Evolutionary conservation across 2,113 vertebrate species (phyloP), one percentile per base, ranked within the genome.

Genomic region (Recurvirostra avosetta): DNA sequence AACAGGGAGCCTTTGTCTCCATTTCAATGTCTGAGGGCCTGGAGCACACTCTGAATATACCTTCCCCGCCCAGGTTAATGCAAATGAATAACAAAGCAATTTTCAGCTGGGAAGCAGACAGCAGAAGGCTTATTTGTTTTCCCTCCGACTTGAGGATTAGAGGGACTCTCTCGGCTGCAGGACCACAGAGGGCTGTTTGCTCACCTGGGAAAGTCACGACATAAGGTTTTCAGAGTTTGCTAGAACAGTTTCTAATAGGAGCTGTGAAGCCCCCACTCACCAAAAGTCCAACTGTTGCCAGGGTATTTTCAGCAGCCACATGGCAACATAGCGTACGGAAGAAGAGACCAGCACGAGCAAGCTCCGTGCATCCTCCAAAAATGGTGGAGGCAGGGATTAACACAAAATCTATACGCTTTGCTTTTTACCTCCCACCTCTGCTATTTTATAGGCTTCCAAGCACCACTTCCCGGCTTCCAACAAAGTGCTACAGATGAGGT

Each of bases 51-150:
- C 90, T 29, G 67, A n/a, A 63, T 15, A 59, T 66, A 91, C 77
- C 80, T 76, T 95, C 94, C 80, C 95, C 59, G 1, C 77, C 91
- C 94, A 95, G 58, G 49, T 30, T 23, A 53, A 79, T 81, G 92
- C 77, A 95, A 94, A 92, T 14, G 52, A 84, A 34, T 49, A 88
- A 70, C 81, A 63, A 14, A 40, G 74, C 80, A 53, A 27, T 36
- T 89, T 92, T 94, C 96, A 81, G 29, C 82, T 41, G 95, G 79
- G 79, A 58, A 91, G 88, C 58, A 88, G 77, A 72, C 72, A 41
- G 70, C 41, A 65, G 19, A 5, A 74, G 47, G 62, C 23, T 6
- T 43, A 68, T 77, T 74, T 68, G 67, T 50, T 58, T 65, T 78
- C 52, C 27, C 86, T n/a, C 20, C 0, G 1, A 74, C 41, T 50